Conservation (phyloP, 64 coral and sea anemone genomes). For the Montipora efflorescens region DNA sequence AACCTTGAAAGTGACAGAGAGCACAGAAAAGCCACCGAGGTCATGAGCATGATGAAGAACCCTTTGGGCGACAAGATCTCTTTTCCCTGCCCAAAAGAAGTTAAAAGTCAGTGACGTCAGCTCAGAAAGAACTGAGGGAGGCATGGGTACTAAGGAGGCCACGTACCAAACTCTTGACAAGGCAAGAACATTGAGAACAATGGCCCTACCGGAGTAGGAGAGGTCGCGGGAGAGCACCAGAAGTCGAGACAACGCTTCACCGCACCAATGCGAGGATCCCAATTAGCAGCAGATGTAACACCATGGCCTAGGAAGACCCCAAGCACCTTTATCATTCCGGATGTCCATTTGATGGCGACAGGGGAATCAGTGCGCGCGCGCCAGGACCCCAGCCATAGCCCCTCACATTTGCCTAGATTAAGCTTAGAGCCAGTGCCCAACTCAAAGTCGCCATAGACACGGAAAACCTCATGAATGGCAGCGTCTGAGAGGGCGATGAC, state of each 20-base stretch:
- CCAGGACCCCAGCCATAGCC: slow-evolving; percentile 29
- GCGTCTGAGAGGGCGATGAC: no score
- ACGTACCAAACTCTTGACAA: background rate
- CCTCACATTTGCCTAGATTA: background rate
- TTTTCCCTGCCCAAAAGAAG: slow-evolving; percentile 22
- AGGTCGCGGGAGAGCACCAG: background rate
- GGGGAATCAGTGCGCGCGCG: background rate
- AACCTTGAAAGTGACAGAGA: background rate
- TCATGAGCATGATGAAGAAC: background rate
- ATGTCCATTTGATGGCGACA: slow-evolving; percentile 9
- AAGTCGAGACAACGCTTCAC: background rate
- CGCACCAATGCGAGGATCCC: background rate
- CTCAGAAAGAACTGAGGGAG: background rate
- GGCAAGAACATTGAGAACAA: background rate
- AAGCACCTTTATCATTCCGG: background rate
- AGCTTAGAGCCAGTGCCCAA: background rate
- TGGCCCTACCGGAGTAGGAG: background rate
- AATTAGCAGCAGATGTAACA: background rate
- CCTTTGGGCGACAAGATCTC: background rate
- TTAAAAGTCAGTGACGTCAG: background rate
- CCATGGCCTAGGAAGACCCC: background rate
- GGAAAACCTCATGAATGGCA: no score
- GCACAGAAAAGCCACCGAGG: background rate
- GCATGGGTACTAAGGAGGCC: background rate
- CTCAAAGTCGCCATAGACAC: no score